Evolutionary conservation across 1,140 invertebrate species (phyloP).

Genomic region (Hyles vespertilio): DNA sequence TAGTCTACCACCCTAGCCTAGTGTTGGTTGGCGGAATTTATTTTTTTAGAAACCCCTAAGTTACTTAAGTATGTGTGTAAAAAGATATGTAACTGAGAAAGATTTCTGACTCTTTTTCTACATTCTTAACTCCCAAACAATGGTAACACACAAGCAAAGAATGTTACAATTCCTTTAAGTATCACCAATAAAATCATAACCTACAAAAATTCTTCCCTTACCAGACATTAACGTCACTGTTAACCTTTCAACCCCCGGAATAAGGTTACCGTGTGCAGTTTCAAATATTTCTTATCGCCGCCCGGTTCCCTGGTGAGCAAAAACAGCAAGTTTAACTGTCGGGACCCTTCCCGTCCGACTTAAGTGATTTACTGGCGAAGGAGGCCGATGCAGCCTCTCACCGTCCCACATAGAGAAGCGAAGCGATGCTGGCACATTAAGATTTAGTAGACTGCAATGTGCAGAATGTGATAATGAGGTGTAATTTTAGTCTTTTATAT

Average conservation of each 20-base stretch:
- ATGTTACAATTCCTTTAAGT: background rate
- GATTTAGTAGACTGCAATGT: no score
- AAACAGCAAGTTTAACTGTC: conserved; percentile 55
- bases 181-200: no score
- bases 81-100: background rate
- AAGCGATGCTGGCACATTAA: no score
- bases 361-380: conserved; percentile 65
- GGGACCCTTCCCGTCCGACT: conserved; percentile 36
- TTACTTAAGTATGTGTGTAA: no score
- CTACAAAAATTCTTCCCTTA: background rate
- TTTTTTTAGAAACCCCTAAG: no score
- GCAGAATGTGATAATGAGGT: no score
- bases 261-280: conserved; percentile 30
- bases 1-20: no score
- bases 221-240: background rate
- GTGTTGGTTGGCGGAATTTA: no score
- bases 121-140: background rate
- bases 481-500: no score
- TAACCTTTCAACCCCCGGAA: conserved; percentile 11
- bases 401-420: conserved; percentile 1
- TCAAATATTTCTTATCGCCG: conserved; percentile 51
- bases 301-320: conserved; percentile 46
- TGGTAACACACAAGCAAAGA: background rate
- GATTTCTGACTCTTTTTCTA: background rate
- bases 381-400: conserved; percentile 37